Conservation (phyloP, 2,888 invertebrate genomes). For the Stenoptilia bipunctidactyla region DNA sequence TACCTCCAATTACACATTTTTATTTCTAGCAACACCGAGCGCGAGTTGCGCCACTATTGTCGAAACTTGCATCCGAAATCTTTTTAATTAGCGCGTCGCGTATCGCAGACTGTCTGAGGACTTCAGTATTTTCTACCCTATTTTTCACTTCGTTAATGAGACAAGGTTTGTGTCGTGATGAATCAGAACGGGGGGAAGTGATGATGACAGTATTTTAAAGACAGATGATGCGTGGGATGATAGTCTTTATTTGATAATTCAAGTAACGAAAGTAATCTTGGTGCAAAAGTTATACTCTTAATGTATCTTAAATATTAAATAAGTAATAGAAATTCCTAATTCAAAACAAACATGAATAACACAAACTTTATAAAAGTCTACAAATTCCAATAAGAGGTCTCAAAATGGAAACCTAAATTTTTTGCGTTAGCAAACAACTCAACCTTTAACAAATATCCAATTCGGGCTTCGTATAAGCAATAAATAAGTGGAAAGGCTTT, state of each 20-base stretch:
- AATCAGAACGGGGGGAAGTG: constrained; percentile 20
- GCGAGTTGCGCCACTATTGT: not conserved
- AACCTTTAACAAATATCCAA: constrained; percentile 67
- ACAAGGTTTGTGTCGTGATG: constrained; percentile 21
- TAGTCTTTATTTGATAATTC: too few relatives aligned
- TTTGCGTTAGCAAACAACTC: constrained; percentile 46
- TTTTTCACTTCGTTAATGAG: constrained; percentile 45
- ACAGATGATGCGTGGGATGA: too few relatives aligned
- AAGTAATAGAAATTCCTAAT: too few relatives aligned
- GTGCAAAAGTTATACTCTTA: too few relatives aligned
- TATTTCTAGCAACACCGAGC: too few relatives aligned
- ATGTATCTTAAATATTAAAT: too few relatives aligned
- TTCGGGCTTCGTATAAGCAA: constrained; percentile 68
- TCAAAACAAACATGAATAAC: too few relatives aligned
- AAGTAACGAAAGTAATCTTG: too few relatives aligned
- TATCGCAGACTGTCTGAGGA: constrained; percentile 8
- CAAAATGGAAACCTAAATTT: constrained; percentile 33
- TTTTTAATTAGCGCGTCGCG: constrained; percentile 42
- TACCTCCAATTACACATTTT: too few relatives aligned
- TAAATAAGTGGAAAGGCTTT: constrained; percentile 70
- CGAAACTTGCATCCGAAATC: constrained; percentile 27
- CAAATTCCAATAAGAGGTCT: constrained; percentile 23
- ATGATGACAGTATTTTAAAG: not conserved
- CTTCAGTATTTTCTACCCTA: constrained; percentile 14
- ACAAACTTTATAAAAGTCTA: not conserved